These are phyloP conservation scores for Amblyjoppa fuscipennis DNA, from an alignment of 2,888 invertebrate species.

Conservation along the genomic window DNA sequence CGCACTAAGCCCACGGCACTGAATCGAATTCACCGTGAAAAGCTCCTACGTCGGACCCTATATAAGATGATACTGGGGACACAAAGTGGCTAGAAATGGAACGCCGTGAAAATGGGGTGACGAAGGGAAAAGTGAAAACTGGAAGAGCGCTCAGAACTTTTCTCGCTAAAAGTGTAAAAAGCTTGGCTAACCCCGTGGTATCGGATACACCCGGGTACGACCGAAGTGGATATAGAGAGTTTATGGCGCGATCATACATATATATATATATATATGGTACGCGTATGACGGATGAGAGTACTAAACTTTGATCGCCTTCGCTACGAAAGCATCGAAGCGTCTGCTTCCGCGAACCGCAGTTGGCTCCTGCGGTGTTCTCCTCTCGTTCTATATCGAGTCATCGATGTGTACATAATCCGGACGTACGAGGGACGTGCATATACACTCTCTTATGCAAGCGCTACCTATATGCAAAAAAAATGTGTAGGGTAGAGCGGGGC, in stretches of 20 bases:
- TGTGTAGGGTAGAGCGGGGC: too few relatives aligned
- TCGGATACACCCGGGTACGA: slow-evolving; percentile 22
- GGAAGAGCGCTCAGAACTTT: slow-evolving; percentile 27
- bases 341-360: background rate
- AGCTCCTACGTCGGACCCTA: background rate
- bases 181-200: slow-evolving; percentile 34
- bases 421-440: slow-evolving; percentile 5
- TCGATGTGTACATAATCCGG: slow-evolving; percentile 52
- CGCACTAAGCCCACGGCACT: background rate
- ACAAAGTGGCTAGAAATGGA: background rate
- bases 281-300: slow-evolving; percentile 47
- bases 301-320: slow-evolving; percentile 62
- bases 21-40: background rate
- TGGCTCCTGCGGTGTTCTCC: slow-evolving; percentile 7
- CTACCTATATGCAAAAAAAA: background rate
- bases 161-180: slow-evolving; percentile 47
- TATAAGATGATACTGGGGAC: background rate
- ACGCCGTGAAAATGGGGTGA: background rate
- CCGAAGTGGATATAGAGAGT: slow-evolving; percentile 47
- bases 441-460: background rate
- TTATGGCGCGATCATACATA: slow-evolving; percentile 35
- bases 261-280: slow-evolving; percentile 18
- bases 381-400: slow-evolving; percentile 43
- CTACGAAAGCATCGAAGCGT: slow-evolving; percentile 47
- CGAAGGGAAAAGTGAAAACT: slow-evolving; percentile 3